Evolutionary conservation across 1,140 invertebrate species (phyloP).

Genomic region (Brachionus sp.): DNA sequence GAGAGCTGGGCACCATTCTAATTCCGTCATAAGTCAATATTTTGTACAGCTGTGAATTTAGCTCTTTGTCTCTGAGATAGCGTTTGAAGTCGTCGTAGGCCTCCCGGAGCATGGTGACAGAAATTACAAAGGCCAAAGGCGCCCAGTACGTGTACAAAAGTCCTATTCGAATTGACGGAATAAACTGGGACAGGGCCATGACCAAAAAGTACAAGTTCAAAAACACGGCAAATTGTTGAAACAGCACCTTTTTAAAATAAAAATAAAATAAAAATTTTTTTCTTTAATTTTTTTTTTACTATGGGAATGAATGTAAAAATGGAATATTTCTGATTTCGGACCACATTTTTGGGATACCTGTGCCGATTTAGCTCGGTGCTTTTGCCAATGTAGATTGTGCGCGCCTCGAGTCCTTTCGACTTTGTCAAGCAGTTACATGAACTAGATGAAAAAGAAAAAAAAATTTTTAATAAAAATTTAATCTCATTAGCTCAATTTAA

Average conservation of each 20-base stretch:
- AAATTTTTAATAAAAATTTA: not conserved
- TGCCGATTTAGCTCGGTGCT: slow-evolving; percentile 5
- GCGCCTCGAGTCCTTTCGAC: not conserved
- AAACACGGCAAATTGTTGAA: slow-evolving; percentile 98
- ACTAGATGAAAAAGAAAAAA: slow-evolving; percentile 31
- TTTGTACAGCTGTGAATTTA: slow-evolving; percentile 78
- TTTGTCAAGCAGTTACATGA: slow-evolving; percentile 10
- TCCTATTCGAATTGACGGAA: slow-evolving; percentile 89
- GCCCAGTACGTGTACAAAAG: slow-evolving; percentile 99
- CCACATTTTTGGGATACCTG: slow-evolving; percentile 77
- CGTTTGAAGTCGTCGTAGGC: slow-evolving; percentile 90
- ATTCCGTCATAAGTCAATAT: slow-evolving; percentile 58
- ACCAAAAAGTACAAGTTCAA: slow-evolving; percentile 95
- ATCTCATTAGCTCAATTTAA: not conserved
- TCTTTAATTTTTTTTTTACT: slow-evolving; percentile 61
- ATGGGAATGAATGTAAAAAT: slow-evolving; percentile 93
- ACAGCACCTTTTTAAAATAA: slow-evolving; percentile 69
- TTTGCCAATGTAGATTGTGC: slow-evolving; percentile 29
- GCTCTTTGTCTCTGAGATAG: slow-evolving; percentile 84
- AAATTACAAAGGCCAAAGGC: slow-evolving; percentile 89
- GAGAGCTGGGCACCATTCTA: slow-evolving; percentile 51
- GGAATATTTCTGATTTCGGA: slow-evolving; percentile 98
- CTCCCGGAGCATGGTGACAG: slow-evolving; percentile 90
- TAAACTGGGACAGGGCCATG: slow-evolving; percentile 96
- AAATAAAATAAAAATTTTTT: slow-evolving; percentile 44